Percentiles rank a stretch among this genome's conserved stretches.
Evolutionary conservation across 1,140 invertebrate species (phyloP).

Genomic region (Drosophila saltans): DNA sequence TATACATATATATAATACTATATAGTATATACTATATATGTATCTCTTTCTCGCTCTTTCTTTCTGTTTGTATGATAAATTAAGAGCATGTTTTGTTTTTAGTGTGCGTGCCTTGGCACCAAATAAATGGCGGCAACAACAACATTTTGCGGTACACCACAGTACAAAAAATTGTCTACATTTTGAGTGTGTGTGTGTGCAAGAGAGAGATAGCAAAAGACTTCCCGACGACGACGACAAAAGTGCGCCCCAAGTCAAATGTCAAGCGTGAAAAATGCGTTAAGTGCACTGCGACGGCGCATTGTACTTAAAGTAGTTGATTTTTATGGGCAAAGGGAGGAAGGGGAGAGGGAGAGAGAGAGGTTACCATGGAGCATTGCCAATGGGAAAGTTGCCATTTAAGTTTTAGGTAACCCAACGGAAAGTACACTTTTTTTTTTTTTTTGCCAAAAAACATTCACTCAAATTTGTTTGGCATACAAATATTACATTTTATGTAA

Average conservation of each 20-base stretch:
- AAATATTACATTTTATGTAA: slow-evolving; percentile 3
- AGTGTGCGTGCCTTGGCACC: slow-evolving; percentile 27
- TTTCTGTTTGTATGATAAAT: slow-evolving; percentile 33
- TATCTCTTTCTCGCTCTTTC: slow-evolving; percentile 1
- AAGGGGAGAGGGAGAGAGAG: background rate
- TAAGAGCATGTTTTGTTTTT: slow-evolving; percentile 56
- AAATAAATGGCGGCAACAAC: slow-evolving; percentile 38
- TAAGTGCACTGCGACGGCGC: slow-evolving; percentile 75
- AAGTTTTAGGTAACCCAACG: slow-evolving; percentile 22
- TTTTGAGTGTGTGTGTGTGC: slow-evolving; percentile 34
- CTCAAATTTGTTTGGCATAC: slow-evolving; percentile 30
- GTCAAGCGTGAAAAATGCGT: slow-evolving; percentile 82
- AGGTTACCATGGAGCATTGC: slow-evolving; percentile 48
- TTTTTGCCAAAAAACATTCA: slow-evolving; percentile 17
- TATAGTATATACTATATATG: slow-evolving; percentile 5
- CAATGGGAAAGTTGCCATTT: slow-evolving; percentile 51
- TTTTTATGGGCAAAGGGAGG: slow-evolving; percentile 58
- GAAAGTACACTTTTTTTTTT: slow-evolving; percentile 19
- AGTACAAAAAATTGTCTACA: background rate
- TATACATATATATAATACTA: slow-evolving; percentile 30
- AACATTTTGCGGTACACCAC: slow-evolving; percentile 38
- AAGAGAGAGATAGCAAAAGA: slow-evolving; percentile 26
- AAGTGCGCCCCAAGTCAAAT: slow-evolving; percentile 81
- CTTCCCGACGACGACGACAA: slow-evolving; percentile 50
- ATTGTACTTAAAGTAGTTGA: slow-evolving; percentile 75